Evolutionary conservation across 2,888 invertebrate genomes (phyloP).

Genomic region (Drosophila imparisetae): DNA sequence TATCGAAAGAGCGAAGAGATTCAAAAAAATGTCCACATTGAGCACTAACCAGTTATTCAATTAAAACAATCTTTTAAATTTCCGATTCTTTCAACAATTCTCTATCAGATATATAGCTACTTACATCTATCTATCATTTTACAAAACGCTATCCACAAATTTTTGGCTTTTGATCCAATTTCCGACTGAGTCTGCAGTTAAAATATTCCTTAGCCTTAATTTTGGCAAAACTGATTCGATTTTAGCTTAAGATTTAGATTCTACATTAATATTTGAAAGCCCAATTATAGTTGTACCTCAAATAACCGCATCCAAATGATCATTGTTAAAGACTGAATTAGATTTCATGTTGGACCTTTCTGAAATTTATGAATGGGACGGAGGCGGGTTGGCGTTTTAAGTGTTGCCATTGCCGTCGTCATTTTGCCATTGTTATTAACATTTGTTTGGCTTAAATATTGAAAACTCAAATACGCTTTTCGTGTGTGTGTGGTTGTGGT

Average conservation of each 20-base stretch:
- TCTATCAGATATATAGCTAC: background rate
- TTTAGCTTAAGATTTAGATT: too few relatives aligned
- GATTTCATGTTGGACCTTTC: slow-evolving; percentile 3
- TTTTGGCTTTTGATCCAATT: background rate
- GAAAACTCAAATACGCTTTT: slow-evolving; percentile 53
- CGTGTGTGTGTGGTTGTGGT: slow-evolving; percentile 4
- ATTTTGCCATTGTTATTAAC: slow-evolving; percentile 57
- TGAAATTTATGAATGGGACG: slow-evolving; percentile 37
- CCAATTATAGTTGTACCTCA: background rate
- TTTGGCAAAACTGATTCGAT: background rate
- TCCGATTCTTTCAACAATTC: background rate
- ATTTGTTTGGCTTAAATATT: slow-evolving; percentile 61
- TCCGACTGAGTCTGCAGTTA: background rate
- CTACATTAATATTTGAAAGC: background rate
- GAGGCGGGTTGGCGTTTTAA: slow-evolving; percentile 67
- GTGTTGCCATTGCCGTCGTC: slow-evolving; percentile 28
- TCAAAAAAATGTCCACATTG: background rate
- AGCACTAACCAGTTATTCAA: background rate
- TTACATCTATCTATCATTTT: background rate
- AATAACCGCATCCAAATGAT: background rate
- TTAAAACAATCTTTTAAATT: background rate
- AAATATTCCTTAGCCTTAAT: background rate
- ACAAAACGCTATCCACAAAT: background rate
- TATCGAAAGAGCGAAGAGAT: background rate
- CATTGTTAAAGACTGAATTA: slow-evolving; percentile 2